A percentile compares a stretch with the other conserved stretches of the same genome.
Evolutionary conservation across 1,140 invertebrate genomes (phyloP).

Genomic region (Nomia melanderi): DNA sequence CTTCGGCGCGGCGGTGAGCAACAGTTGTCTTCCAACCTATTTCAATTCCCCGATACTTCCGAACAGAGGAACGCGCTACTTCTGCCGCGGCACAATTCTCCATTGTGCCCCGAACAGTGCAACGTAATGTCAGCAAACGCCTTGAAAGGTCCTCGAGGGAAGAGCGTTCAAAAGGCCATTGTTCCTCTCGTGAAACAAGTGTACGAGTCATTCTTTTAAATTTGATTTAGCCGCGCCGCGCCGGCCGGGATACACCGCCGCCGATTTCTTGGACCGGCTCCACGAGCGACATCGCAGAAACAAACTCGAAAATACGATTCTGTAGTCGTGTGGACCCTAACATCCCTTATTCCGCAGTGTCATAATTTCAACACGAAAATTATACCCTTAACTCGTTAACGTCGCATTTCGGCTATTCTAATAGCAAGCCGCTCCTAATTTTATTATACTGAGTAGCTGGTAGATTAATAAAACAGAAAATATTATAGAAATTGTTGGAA

Average conservation of each 20-base stretch:
- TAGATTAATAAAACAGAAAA: too few relatives aligned
- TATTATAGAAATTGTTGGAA: too few relatives aligned
- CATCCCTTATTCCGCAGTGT: too few relatives aligned
- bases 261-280: background rate
- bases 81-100: conserved; percentile 67
- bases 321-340: too few relatives aligned
- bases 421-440: too few relatives aligned
- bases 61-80: conserved; percentile 54
- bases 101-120: conserved; percentile 70
- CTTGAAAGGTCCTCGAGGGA: conserved; percentile 74
- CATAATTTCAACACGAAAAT: too few relatives aligned
- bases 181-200: conserved; percentile 73
- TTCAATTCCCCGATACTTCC: conserved; percentile 64
- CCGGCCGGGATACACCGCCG: conserved; percentile 40
- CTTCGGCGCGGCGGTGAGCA: conserved; percentile 42
- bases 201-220: conserved; percentile 80
- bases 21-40: conserved; percentile 62
- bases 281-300: background rate
- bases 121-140: conserved; percentile 73
- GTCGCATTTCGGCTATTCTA: too few relatives aligned
- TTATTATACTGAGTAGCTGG: too few relatives aligned
- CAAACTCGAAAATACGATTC: too few relatives aligned
- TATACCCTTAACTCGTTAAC: too few relatives aligned
- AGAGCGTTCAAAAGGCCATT: conserved; percentile 77
- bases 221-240: conserved; percentile 72